Percentiles rank a stretch among this genome's conserved stretches.
phyloP scores from a whole-genome alignment of 2,888 invertebrate species.

The Lepidonotus clava region DNA sequence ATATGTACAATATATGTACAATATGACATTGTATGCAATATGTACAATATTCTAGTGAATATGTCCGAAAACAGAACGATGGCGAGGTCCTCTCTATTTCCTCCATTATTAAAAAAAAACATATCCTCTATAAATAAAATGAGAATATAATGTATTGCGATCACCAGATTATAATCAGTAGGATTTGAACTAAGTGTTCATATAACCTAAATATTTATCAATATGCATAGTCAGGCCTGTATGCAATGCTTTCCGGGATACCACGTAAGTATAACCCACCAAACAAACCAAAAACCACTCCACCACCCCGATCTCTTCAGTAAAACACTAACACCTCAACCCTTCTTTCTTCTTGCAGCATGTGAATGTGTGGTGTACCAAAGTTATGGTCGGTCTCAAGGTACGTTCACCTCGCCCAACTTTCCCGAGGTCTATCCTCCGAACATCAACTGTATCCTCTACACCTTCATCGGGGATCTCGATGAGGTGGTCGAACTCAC shows the following conservation, averaged over 20 bases:
- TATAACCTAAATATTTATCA: too few relatives aligned
- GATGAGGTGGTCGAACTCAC: conserved; percentile 91
- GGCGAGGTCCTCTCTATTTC: neutral
- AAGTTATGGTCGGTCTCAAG: conserved; percentile 89
- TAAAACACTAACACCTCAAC: neutral
- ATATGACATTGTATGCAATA: too few relatives aligned
- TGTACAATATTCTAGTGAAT: neutral
- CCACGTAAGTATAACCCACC: neutral
- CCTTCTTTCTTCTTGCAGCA: conserved; percentile 83
- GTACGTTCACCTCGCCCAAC: conserved; percentile 91
- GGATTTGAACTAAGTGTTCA: too few relatives aligned
- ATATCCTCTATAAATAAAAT: neutral
- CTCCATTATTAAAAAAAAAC: neutral
- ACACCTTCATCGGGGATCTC: conserved; percentile 89
- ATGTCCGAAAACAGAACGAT: neutral
- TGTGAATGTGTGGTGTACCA: conserved; percentile 92
- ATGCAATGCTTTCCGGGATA: neutral
- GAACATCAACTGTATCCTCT: conserved; percentile 89
- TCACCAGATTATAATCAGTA: neutral
- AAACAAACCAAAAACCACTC: neutral
- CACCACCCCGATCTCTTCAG: neutral
- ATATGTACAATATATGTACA: too few relatives aligned
- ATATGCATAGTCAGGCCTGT: conserved; percentile 49
- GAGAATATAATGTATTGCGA: too few relatives aligned
- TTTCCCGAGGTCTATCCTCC: conserved; percentile 89